phyloP scores from a whole-genome alignment of 2,113 vertebrate species.

The Capra hircus region DNA sequence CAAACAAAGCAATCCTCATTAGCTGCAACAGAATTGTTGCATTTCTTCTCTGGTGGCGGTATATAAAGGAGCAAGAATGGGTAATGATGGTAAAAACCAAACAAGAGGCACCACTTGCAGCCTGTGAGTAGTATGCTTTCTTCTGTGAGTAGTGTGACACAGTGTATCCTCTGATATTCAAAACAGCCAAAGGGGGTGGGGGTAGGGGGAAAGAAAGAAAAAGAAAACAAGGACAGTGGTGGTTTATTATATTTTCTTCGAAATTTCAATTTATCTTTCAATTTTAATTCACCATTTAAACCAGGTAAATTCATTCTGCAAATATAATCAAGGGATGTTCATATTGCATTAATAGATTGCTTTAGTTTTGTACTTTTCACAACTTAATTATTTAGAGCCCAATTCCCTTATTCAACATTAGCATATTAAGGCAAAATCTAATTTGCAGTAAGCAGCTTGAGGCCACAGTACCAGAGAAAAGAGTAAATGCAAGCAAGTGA shows the following conservation, averaged over 20 bases:
- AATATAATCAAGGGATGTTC: slow-evolving; percentile 75
- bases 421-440: slow-evolving; percentile 72
- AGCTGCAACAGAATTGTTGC: not conserved
- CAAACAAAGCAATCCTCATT: not conserved
- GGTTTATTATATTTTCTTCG: slow-evolving; percentile 58
- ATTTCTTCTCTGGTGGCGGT: not conserved
- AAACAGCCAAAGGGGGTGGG: not conserved
- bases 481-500: not conserved
- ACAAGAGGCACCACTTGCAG: not conserved
- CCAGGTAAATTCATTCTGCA: slow-evolving; percentile 66
- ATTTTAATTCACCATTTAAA: slow-evolving; percentile 70
- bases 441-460: slow-evolving; percentile 74
- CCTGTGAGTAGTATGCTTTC: not conserved
- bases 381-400: slow-evolving; percentile 71
- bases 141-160: not conserved
- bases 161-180: not conserved
- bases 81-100: not conserved
- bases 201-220: too few relatives aligned
- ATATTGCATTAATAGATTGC: slow-evolving; percentile 71
- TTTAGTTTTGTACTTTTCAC: slow-evolving; percentile 69
- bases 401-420: slow-evolving; percentile 67
- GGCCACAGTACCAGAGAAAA: slow-evolving; percentile 60
- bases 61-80: not conserved
- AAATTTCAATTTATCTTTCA: slow-evolving; percentile 70
- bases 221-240: not conserved